Evolutionary conservation across 2,888 invertebrate genomes (phyloP).

Genomic region (Phania funesta): DNA sequence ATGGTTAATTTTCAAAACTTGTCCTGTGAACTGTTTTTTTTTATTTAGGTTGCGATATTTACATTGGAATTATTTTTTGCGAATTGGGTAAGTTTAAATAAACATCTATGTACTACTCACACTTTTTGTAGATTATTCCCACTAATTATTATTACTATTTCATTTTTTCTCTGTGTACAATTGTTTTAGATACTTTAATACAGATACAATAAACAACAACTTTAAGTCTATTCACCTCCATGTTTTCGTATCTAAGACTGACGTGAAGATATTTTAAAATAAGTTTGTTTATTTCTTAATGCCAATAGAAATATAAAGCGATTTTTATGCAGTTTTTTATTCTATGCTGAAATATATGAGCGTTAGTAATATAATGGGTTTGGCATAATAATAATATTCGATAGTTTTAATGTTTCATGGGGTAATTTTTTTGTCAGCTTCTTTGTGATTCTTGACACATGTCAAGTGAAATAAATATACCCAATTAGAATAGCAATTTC

Average conservation of each 20-base stretch:
- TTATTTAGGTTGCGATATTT: too few species aligned
- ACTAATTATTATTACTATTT: too few species aligned
- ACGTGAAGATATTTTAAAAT: constrained; percentile 54
- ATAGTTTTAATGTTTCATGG: too few species aligned
- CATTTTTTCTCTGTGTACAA: too few species aligned
- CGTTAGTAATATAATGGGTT: constrained; percentile 45
- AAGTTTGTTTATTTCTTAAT: constrained; percentile 28
- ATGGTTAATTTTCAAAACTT: too few species aligned
- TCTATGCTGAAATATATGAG: constrained; percentile 29
- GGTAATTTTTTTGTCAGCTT: not conserved
- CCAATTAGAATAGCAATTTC: too few species aligned
- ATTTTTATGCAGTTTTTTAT: constrained; percentile 3
- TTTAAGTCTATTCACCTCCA: constrained; percentile 2
- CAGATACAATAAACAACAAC: not conserved
- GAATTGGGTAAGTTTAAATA: not conserved
- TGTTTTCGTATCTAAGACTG: constrained; percentile 18
- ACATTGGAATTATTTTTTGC: too few species aligned
- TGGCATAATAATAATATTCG: constrained; percentile 32
- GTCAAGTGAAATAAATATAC: too few species aligned
- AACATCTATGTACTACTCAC: too few species aligned
- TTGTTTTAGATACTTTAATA: not conserved
- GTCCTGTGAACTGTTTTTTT: too few species aligned
- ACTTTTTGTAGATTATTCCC: too few species aligned
- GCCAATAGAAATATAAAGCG: not conserved
- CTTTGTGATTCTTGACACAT: too few species aligned